Conservation (phyloP, 2,888 invertebrate species). For the Campopleginae sp. region DNA sequence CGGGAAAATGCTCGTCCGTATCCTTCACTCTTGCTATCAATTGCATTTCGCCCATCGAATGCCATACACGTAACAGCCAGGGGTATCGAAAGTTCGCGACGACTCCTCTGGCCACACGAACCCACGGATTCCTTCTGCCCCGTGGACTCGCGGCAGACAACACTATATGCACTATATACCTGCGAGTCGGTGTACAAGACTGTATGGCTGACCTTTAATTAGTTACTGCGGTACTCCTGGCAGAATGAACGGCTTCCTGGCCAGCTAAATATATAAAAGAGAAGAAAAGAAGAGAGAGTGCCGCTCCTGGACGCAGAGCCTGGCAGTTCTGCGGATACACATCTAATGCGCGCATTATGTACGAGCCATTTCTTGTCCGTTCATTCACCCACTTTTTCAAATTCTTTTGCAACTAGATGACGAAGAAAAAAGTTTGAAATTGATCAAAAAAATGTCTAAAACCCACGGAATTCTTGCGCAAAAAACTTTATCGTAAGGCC, state of each 20-base stretch:
- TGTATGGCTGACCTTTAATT: slow-evolving; percentile 80
- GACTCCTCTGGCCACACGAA: slow-evolving; percentile 29
- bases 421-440: not conserved
- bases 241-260: slow-evolving; percentile 82
- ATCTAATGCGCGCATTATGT: slow-evolving; percentile 38
- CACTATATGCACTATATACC: slow-evolving; percentile 52
- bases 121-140: slow-evolving; percentile 68
- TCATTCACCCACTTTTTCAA: slow-evolving; percentile 10
- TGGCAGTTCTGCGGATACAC: slow-evolving; percentile 39
- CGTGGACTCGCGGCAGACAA: slow-evolving; percentile 43
- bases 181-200: slow-evolving; percentile 53
- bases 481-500: not conserved
- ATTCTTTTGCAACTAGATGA: slow-evolving; percentile 19
- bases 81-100: slow-evolving; percentile 41
- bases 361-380: slow-evolving; percentile 7
- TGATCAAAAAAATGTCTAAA: not conserved
- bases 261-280: slow-evolving; percentile 81
- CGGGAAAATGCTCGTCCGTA: slow-evolving; percentile 34
- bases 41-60: slow-evolving; percentile 35
- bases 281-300: slow-evolving; percentile 52
- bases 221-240: slow-evolving; percentile 78
- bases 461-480: slow-evolving; percentile 1
- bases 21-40: slow-evolving; percentile 31
- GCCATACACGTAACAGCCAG: slow-evolving; percentile 42
- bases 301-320: slow-evolving; percentile 43